A percentile compares a stretch with the other conserved stretches of the same genome.
Evolutionary conservation across 2,888 invertebrate genomes (phyloP).

Genomic region (Bellardia bayeri): DNA sequence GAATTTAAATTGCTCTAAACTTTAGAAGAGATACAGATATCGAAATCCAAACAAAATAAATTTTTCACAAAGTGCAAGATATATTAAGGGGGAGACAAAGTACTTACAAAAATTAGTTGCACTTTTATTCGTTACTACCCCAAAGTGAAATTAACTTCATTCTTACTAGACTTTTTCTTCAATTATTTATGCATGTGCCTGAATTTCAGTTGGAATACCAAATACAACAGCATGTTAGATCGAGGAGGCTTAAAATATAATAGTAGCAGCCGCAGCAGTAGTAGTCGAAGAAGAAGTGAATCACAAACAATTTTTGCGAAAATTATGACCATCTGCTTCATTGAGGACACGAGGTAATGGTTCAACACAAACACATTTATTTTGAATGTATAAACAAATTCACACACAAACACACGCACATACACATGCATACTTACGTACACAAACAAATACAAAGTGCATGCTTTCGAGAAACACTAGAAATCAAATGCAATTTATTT

Average conservation of each 20-base stretch:
- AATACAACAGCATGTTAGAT: constrained; percentile 28
- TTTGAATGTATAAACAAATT: constrained; percentile 40
- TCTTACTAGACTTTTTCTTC: not conserved
- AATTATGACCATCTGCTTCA: constrained; percentile 72
- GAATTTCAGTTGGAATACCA: constrained; percentile 30
- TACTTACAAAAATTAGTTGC: too few species aligned
- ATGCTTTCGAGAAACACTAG: constrained; percentile 40
- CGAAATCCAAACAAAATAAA: too few species aligned
- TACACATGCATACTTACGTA: not conserved
- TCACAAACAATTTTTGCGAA: constrained; percentile 58
- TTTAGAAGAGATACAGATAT: too few species aligned
- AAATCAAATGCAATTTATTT: constrained; percentile 62
- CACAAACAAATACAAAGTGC: constrained; percentile 15
- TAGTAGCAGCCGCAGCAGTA: not conserved
- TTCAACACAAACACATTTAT: constrained; percentile 62
- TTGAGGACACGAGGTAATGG: constrained; percentile 64
- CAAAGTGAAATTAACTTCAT: not conserved
- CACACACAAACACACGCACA: not conserved
- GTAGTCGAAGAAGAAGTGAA: constrained; percentile 13
- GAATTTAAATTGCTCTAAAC: too few species aligned
- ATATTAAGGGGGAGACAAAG: too few species aligned
- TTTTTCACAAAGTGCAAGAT: too few species aligned
- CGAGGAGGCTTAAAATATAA: constrained; percentile 22
- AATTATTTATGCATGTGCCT: constrained; percentile 24
- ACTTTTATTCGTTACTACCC: not conserved